These are phyloP conservation scores for Hystrix cristata DNA, from an alignment of 2,113 vertebrate species.

Conservation along the genomic window DNA sequence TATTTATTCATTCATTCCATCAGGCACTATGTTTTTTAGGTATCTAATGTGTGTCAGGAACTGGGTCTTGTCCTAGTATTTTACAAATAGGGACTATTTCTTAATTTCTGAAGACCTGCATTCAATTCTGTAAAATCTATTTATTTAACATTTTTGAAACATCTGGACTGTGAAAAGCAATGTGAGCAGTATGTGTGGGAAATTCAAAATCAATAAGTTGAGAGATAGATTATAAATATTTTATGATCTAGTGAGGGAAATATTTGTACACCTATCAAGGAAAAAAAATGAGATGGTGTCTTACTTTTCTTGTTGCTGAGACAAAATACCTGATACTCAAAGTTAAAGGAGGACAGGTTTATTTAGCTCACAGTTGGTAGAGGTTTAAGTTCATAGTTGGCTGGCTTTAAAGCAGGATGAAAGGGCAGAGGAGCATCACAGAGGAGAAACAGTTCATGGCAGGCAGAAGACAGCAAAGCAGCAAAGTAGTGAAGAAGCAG, in stretches of 20 bases:
- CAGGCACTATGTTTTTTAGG: background rate
- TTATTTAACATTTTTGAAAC: slow-evolving; percentile 25
- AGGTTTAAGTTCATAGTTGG: background rate
- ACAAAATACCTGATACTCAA: background rate
- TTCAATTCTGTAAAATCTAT: slow-evolving; percentile 42
- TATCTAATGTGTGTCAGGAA: background rate
- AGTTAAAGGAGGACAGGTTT: background rate
- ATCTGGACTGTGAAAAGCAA: background rate
- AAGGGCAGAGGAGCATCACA: background rate
- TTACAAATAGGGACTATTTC: background rate
- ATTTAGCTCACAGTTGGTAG: background rate
- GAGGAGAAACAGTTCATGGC: background rate
- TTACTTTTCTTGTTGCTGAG: background rate
- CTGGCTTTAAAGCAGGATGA: background rate
- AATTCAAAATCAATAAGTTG: background rate
- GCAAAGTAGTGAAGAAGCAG: background rate
- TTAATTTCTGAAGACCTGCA: slow-evolving; percentile 12
- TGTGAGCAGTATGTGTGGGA: background rate
- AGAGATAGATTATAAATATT: background rate
- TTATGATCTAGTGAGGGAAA: background rate
- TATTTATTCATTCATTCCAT: slow-evolving; percentile 18
- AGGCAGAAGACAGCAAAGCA: background rate
- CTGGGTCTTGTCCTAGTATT: background rate
- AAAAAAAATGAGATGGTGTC: background rate
- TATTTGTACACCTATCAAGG: background rate